Base-by-base conservation (phyloP, 2,797 vertebrate genomes). In the Phrynocephalus vlangalii region DNA sequence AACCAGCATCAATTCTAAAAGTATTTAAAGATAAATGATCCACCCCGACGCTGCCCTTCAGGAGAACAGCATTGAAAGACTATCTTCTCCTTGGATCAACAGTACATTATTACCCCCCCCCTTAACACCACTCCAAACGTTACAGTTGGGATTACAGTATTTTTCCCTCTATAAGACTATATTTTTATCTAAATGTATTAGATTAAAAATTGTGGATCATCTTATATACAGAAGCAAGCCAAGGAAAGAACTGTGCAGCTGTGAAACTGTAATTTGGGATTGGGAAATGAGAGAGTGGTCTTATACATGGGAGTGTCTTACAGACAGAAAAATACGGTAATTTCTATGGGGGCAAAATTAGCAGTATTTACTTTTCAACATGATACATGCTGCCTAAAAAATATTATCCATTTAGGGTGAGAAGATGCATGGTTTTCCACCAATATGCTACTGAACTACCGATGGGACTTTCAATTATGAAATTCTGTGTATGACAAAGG, bases 291-390 rank as follows among this genome's bases (percentile, higher is more conserved):
- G 38, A 44, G 38, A 1, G 38, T 2, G 3, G 38, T 44, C 38
- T 44, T 44, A 44, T 44, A 44, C 38, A 44, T 44, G 38, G 38
- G 38, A 44, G 38, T 44, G 38, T 44, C 38, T 44, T 44, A 44
- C 5, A 44, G 38, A 44, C 38, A 44, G 38, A 44, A 44, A 44
- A 44, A 44, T 44, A 44, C 38, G 38, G 38, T 44, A 93, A 87
- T 93, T 95, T 95, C 93, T 93, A 91, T 93, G 94, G 92, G 92
- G 92, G 92, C 88, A 96, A 95, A 96, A 94, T 80, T 96, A 94
- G 95, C 96, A 96, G 94, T 94, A 90, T 72, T 96, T 96, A 92
- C 30, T 96, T 95, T 94, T 88, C 91, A 94, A 70, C 92, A 87
- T 93, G 92, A 91, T 88, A 93, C 95, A 95, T 93, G 93, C 96